Percentiles rank a stretch among this genome's conserved stretches.
phyloP scores from a whole-genome alignment of 2,888 invertebrate species.

The Caenorhabditis japonica region DNA sequence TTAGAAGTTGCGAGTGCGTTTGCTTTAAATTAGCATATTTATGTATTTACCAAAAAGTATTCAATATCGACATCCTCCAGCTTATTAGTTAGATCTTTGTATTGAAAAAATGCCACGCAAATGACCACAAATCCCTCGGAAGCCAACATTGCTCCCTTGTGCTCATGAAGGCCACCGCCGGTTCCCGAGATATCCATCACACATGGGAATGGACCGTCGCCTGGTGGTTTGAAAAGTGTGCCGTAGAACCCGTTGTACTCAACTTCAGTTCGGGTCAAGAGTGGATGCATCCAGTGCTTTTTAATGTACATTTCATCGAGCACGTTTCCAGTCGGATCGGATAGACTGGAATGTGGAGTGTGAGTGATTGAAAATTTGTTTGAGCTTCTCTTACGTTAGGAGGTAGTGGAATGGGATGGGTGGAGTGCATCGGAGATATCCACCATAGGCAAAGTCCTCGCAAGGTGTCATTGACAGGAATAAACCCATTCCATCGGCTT shows the following conservation, averaged over 20 bases:
- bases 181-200: conserved; percentile 59
- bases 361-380: not conserved
- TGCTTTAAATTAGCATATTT: no score
- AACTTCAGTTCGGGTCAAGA: conserved; percentile 50
- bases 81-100: conserved; percentile 48
- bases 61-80: conserved; percentile 54
- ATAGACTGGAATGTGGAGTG: conserved; percentile 15
- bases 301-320: conserved; percentile 48
- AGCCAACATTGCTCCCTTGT: conserved; percentile 56
- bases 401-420: conserved; percentile 58
- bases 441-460: conserved; percentile 56
- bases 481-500: conserved; percentile 59
- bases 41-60: conserved; percentile 42
- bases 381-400: conserved; percentile 28
- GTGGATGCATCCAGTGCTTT: conserved; percentile 59
- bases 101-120: conserved; percentile 57
- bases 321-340: conserved; percentile 26
- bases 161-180: conserved; percentile 58
- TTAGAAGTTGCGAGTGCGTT: not conserved
- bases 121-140: conserved; percentile 57
- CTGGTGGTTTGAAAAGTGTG: conserved; percentile 57
- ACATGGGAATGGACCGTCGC: conserved; percentile 57
- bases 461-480: conserved; percentile 57
- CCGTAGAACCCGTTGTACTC: conserved; percentile 54
- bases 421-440: conserved; percentile 60